Evolutionary conservation across 1,140 invertebrate species (phyloP).

Genomic region (Metaphire vulgaris): DNA sequence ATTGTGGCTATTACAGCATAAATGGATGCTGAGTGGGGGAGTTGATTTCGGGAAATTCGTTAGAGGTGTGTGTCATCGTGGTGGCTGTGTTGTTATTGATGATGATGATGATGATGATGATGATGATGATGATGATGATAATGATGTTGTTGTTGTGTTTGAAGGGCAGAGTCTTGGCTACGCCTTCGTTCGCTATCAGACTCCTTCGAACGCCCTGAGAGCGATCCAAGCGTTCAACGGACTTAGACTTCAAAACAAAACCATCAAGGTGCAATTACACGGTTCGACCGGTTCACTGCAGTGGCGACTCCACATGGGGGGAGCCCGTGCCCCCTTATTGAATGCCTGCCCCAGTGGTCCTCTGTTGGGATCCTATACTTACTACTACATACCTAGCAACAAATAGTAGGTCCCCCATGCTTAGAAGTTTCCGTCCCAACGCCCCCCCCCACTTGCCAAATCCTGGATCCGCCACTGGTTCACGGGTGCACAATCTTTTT

Average conservation of each 20-base stretch:
- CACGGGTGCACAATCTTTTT: neutral
- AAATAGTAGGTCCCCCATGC: too few species aligned
- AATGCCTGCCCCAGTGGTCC: too few species aligned
- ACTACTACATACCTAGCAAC: too few species aligned
- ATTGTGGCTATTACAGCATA: too few species aligned
- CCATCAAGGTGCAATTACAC: constrained; percentile 75
- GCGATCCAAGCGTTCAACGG: constrained; percentile 97
- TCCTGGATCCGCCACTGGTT: too few species aligned
- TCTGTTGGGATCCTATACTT: too few species aligned
- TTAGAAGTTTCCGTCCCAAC: too few species aligned
- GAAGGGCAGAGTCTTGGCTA: constrained; percentile 96
- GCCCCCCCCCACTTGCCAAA: too few species aligned
- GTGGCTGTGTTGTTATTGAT: constrained; percentile 13
- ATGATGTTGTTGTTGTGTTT: constrained; percentile 38
- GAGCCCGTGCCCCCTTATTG: too few species aligned
- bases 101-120: constrained; percentile 6
- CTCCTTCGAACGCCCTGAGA: constrained; percentile 96
- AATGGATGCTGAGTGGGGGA: neutral
- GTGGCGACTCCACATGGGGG: too few species aligned
- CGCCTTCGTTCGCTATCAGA: constrained; percentile 80
- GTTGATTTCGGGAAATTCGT: neutral
- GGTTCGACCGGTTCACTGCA: neutral
- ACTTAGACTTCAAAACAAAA: constrained; percentile 99
- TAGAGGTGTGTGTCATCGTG: constrained; percentile 12
- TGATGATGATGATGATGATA: constrained; percentile 22